These are phyloP conservation scores for Belgica antarctica DNA, from an alignment of 2,888 invertebrate species.

Conservation along the genomic window DNA sequence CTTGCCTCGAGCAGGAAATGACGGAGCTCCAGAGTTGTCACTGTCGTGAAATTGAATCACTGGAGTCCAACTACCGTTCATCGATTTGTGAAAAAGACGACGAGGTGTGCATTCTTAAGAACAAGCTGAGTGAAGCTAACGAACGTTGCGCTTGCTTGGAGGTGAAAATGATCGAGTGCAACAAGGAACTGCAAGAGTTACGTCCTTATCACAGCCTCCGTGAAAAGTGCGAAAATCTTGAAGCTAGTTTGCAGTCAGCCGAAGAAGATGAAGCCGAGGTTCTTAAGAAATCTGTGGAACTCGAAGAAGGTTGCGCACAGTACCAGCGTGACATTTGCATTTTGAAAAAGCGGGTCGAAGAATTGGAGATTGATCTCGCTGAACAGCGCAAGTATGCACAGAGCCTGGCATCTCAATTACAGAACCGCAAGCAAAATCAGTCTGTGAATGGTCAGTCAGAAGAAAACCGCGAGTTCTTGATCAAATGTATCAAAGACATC, in stretches of 20 bases:
- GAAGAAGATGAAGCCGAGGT: not conserved
- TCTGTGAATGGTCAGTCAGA: not conserved
- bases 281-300: no score
- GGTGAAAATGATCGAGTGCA: not conserved
- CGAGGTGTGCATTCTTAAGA: not conserved
- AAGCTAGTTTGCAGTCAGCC: no score
- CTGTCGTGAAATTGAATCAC: not conserved
- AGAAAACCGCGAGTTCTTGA: not conserved
- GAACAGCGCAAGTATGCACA: constrained; percentile 5
- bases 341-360: not conserved
- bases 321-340: not conserved
- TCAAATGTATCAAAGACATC: not conserved
- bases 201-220: not conserved
- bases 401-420: not conserved
- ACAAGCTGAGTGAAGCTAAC: not conserved
- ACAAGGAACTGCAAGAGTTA: not conserved
- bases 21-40: not conserved
- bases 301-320: not conserved
- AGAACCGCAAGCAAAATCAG: not conserved
- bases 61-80: not conserved
- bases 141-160: no score
- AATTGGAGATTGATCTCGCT: not conserved
- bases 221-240: not conserved
- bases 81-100: not conserved
- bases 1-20: not conserved